Conservation (phyloP, 2,888 invertebrate genomes). For the Rhamphomyia laevipes region DNA sequence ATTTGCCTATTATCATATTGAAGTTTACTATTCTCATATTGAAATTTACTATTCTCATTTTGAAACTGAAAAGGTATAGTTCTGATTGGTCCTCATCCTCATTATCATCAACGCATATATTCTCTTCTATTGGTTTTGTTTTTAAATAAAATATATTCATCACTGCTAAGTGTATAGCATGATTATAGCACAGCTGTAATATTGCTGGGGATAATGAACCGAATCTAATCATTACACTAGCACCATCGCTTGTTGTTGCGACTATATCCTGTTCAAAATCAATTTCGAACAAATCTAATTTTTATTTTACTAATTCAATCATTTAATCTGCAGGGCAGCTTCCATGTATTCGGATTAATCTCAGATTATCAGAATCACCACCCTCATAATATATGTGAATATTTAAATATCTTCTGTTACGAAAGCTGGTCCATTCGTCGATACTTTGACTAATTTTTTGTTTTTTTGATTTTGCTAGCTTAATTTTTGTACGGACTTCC, state of each 20-base stretch:
- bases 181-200: constrained; percentile 3
- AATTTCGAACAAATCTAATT: neutral
- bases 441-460: neutral
- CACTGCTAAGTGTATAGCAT: constrained; percentile 3
- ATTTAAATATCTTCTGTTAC: neutral
- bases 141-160: neutral
- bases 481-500: neutral
- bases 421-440: neutral
- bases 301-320: neutral
- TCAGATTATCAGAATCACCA: neutral
- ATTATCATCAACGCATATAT: neutral
- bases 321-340: constrained; percentile 1
- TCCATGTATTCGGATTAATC: constrained; percentile 1
- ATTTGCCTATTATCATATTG: too few relatives aligned
- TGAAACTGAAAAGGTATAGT: too few relatives aligned
- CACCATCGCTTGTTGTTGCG: constrained; percentile 4
- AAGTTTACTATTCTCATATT: too few relatives aligned
- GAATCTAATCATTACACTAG: constrained; percentile 1
- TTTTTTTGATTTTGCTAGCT: neutral
- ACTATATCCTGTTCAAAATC: neutral
- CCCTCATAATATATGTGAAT: neutral
- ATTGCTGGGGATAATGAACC: constrained; percentile 1
- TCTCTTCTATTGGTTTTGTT: neutral
- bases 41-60: too few relatives aligned
- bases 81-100: neutral